Evolutionary conservation across 2,797 vertebrate genomes (phyloP).

Genomic region (Ficedula albicollis): DNA sequence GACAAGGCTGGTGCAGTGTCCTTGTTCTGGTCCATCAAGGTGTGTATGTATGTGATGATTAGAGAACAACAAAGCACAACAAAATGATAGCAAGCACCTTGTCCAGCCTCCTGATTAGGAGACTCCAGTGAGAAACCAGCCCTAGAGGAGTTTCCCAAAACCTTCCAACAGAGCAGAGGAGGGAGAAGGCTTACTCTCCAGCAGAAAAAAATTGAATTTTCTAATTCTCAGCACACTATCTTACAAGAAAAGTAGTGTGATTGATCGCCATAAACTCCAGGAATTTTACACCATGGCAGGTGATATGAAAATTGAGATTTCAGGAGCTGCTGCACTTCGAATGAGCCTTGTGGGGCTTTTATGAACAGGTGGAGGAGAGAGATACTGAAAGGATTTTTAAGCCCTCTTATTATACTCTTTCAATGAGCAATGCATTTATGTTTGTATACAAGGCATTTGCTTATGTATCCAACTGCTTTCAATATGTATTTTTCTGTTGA

Average conservation of each 20-base stretch:
- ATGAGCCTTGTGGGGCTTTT: neutral
- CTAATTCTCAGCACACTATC: neutral
- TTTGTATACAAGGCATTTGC: neutral
- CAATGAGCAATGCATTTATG: neutral
- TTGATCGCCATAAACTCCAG: neutral
- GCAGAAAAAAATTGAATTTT: neutral
- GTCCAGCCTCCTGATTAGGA: neutral
- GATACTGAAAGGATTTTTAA: fast-evolving
- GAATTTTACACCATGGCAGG: neutral
- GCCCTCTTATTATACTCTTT: neutral
- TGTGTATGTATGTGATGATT: too few species aligned
- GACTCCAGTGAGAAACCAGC: neutral
- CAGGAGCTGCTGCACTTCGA: neutral
- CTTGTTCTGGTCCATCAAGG: neutral
- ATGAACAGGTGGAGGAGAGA: neutral
- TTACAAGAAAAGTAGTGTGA: neutral
- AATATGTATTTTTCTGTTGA: neutral
- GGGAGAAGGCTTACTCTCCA: neutral
- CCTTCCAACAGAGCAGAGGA: neutral
- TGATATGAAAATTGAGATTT: neutral
- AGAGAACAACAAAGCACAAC: neutral
- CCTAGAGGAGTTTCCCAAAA: neutral
- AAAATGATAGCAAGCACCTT: neutral
- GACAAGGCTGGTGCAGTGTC: neutral
- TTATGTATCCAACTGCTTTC: neutral